Base-by-base conservation (phyloP, 2,888 invertebrate genomes). In the Hypolimnas misippus region DNA sequence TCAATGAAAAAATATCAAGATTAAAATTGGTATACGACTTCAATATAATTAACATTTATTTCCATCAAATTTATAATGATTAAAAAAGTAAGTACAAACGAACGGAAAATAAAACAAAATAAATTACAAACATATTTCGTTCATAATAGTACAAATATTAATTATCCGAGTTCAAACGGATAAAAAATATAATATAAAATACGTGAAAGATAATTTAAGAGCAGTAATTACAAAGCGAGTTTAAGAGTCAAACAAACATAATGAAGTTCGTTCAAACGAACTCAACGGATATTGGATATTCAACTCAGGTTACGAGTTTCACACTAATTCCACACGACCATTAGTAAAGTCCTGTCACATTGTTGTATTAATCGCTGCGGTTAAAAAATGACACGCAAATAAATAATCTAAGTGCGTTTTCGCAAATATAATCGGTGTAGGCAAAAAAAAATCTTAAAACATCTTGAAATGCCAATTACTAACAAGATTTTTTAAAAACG, bases 211-310 rank as follows among this genome's bases (percentile, higher is more conserved):
- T 46, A 46, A 60, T 61, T 66, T 46, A 31, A 42, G 50, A 54
- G 56, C 62, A 54, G 63, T 68, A 59, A 67, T 68, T 72, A 66
- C 59, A 58, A 81, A 82, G 80, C 81, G 78, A 81, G 82, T 82
- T 84, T 77, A 82, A 84, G 84, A 83, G 82, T 77, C 82, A 82
- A 76, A 77, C 82, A 86, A 86, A 86, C 84, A 81, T 67, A 63
- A 63, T 51, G 66, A 73, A 78, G 81, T 80, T 84, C 78, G 82
- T 82, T 80, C 73, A 78, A 79, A 78, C 76, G 76, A 83, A 86
- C 83, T 78, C 78, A 79, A 74, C 81, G 86, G 84, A 87, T 88
- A 88, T 89, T 86, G 84, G 84, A 83, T 87, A 86, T 87, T 85
- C 84, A 89, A 87, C 84, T 88, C 73, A 72, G 64, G 74, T 73